Base-by-base conservation (phyloP, 2,797 vertebrate species). In the Sebastes steindachneri region DNA sequence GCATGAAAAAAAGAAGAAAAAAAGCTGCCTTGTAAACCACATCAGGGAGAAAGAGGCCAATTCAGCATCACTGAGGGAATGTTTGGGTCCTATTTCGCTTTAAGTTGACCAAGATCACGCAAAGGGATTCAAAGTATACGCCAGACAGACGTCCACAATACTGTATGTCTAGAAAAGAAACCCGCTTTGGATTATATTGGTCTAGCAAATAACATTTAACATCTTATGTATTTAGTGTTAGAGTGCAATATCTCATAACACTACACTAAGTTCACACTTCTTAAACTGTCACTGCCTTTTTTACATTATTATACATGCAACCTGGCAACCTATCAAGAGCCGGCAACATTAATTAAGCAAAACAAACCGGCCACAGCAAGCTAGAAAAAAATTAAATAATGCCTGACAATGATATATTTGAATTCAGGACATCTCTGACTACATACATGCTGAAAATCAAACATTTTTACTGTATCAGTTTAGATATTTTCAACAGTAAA, bases 21-120 rank as follows among this genome's bases (percentile, higher is more conserved):
- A 84, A 23, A n/a, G 28, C 55, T 66, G 77, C 51, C 33, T 75
- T 71, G 74, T 73, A 70, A 74, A 86, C 89, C 92, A 93, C 92
- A 90, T 90, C 79, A 89, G 80, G 73, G 71, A 85, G 63, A 86
- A 85, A 91, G 68, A 86, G 75, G 86, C 84, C 73, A 75, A 82
- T 80, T 91, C 89, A 92, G 85, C 85, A 90, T 82, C 59, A 59
- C 68, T 53, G 68, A 75, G 69, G 77, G 75, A 83, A 85, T 71
- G 79, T 86, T 86, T 88, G 76, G 68, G 29, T 83, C 57, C 70
- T 41, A 17, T 26, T 74, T 81, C 5, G 17, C 73, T 86, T 85
- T 66, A 70, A 70, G 65, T 63, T 11, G 55, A 79, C 68, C n/a
- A 41, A 72, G 64, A 78, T 73, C 70, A 83, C 55, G 41, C 73